A percentile compares a stretch with the other conserved stretches of the same genome.
Evolutionary conservation across 1,140 invertebrate genomes (phyloP).

Genomic region (Penaeus indicus): DNA sequence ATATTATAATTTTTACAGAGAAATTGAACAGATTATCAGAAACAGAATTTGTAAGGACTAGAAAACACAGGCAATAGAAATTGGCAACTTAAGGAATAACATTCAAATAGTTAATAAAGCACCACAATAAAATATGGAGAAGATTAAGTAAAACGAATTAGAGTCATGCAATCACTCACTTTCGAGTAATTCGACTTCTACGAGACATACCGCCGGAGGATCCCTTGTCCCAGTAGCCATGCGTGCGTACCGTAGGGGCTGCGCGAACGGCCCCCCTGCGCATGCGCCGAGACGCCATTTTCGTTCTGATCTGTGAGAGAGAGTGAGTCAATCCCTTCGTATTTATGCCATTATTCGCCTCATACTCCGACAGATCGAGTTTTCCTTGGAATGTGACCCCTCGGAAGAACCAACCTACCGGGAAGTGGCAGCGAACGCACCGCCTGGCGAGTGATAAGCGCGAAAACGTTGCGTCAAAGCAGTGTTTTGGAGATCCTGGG

Average conservation of each 20-base stretch:
- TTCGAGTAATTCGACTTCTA: too few species aligned
- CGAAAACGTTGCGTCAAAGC: constrained; percentile 24
- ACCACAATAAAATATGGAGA: too few species aligned
- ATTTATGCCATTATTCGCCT: constrained; percentile 46
- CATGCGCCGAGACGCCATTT: constrained; percentile 65
- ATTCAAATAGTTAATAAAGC: too few species aligned
- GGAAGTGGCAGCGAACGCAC: not conserved
- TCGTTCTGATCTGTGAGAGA: constrained; percentile 62
- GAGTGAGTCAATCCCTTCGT: constrained; percentile 53
- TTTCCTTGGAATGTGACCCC: not conserved
- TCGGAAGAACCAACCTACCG: constrained; percentile 2
- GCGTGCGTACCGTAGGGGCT: constrained; percentile 11
- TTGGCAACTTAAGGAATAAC: too few species aligned
- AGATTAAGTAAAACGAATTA: too few species aligned
- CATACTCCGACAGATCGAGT: not conserved
- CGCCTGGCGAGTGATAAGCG: not conserved
- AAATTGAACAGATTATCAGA: too few species aligned
- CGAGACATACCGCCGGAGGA: too few species aligned
- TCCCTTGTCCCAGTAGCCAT: not conserved
- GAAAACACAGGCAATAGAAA: too few species aligned
- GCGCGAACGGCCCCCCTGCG: constrained; percentile 43
- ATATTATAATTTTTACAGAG: too few species aligned
- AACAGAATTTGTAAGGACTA: too few species aligned
- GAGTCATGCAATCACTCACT: too few species aligned
- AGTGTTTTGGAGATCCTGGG: constrained; percentile 47